Base-by-base conservation (phyloP, 2,113 vertebrate species). In the Brienomyrus brachyistius region DNA sequence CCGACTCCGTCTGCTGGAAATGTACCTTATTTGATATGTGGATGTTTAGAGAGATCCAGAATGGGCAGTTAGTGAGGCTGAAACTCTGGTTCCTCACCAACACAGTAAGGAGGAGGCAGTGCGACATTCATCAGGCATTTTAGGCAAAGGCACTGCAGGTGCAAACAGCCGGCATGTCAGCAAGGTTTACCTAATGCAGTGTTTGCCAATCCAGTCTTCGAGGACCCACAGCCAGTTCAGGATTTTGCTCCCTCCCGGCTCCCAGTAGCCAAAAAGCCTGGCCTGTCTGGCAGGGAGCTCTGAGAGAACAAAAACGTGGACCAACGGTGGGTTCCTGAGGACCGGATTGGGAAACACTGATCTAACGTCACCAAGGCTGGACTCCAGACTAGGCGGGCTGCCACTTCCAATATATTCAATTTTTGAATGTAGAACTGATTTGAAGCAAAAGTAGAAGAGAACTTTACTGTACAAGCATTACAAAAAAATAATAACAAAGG, bases 391-490 rank as follows among this genome's bases (percentile, higher is more conserved):
- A 1, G 2, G 2, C 40, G 13, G 35, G 8, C 11, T 85, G 10
- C 31, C 70, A 77, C 31, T 40, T 77, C 70, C 31, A 19, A 13
- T 5, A 80, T 80, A 19, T 80, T 80, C 74, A 80, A 80, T 40
- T 80, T 8, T 15, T 80, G 74, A 80, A 43, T 19, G 35, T 80
- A 35, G 74, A 80, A 80, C 15, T 80, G 74, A 80, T 19, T 7
- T 43, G 74, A 80, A 47, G 17, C 8, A 84, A 13, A 84, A 48
- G 43, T 11, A 47, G 40, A 84, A 48, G 17, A 47, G 77, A 45
- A 50, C 10, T 56, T 89, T 23, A 45, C 54, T 89, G 35, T 62
- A 84, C 47, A 85, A 85, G 83, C 47, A 23, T 84, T 62, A 85
- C 10, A 89, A 48, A 85, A 85, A 15, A 84, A 89, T 51, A 4